Evolutionary conservation across 2,113 vertebrate species (phyloP), one percentile per base, ranked within the genome.

Genomic region (Epinephelus moara): DNA sequence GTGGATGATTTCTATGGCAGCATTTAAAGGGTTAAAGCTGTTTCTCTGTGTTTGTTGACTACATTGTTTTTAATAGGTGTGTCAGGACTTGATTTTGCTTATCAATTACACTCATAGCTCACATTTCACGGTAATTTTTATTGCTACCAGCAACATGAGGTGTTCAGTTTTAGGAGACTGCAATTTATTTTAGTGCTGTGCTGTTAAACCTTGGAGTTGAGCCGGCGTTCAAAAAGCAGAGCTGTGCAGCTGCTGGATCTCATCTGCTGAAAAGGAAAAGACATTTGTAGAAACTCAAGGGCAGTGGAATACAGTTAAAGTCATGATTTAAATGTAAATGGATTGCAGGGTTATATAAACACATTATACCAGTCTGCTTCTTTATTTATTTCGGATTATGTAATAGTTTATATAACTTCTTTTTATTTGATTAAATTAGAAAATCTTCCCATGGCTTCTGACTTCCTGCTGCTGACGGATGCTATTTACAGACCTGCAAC

Each of bases 371-470:
- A 49, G 13, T 18, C 66, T 63, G 27, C 8, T 60, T 67, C 49
- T 75, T 75, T 68, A 59, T 69, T 90, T 75, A 55, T 82, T 70
- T 75, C 6, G 11, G 23, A 81, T 89, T 87, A 84, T 75, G 72
- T 82, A 90, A 87, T 70, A 11, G 25, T 85, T 92, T 88, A 82
- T 21, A 23, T 62, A 78, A 90, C 47, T 19, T 40, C 50, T 79
- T 74, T 67, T 78, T 76, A 61, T 85, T 78, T 64, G 55, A 87
- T 77, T 50, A 67, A 85, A 57, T 56, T 57, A 53, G 25, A 83
- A 70, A 21, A 66, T 89, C 63, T 55, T 76, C 47, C 50, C 62
- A 60, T 71, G 68, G 33, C 30, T 27, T 69, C 27, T 63, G 60
- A 80, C 67, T 59, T 71, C 42, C 74, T 73, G 25, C 53, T 30